Evolutionary conservation across 2,113 vertebrate species (phyloP).

Genomic region (Hypomesus transpacificus): DNA sequence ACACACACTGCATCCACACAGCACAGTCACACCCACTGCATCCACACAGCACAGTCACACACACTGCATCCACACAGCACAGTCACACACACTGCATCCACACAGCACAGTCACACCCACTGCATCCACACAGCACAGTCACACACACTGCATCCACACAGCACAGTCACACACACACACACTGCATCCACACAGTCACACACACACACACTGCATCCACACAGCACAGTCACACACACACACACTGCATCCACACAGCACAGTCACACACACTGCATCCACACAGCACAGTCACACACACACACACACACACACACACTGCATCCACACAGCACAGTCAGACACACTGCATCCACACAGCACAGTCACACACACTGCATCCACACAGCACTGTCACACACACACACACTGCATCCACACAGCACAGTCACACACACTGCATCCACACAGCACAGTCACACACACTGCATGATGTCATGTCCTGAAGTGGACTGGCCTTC

Average conservation of each 20-base stretch:
- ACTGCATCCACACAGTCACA: background rate
- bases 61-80: background rate
- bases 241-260: background rate
- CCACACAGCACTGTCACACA: background rate
- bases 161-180: background rate
- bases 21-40: background rate
- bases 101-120: too few species aligned
- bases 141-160: background rate
- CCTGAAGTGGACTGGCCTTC: too few species aligned
- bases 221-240: background rate
- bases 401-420: background rate
- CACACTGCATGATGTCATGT: background rate
- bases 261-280: too few species aligned
- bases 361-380: background rate
- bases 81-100: too few species aligned
- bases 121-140: background rate
- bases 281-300: too few species aligned
- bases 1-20: background rate
- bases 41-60: background rate
- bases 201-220: background rate
- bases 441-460: too few species aligned
- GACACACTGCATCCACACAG: background rate
- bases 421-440: background rate
- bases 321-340: background rate
- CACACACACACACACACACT: too few species aligned